Base-by-base conservation (phyloP, 2,888 invertebrate species). In the Glomeris marginata region DNA sequence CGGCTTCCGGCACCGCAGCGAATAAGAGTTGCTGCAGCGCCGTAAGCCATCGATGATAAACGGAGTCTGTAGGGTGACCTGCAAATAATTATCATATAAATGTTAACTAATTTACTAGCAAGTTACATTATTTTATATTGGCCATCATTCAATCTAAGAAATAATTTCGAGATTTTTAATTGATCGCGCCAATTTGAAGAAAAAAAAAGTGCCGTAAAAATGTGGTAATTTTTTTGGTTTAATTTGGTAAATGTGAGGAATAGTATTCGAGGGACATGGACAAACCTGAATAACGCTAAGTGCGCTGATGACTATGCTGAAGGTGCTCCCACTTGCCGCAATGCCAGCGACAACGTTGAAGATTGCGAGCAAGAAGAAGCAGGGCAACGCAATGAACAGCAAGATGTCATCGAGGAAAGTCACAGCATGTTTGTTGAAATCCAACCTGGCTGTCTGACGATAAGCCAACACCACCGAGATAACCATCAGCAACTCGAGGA, bases 31-130 rank as follows among this genome's bases (percentile, higher is more conserved):
- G 59, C 80, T 77, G 64, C 80, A 80, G n/a, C 83, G 73, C n/a
- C 81, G 70, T 38, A 83, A 67, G 0, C 78, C 81, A 59, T 81
- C 82, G 55, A 81, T 74, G 42, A 84, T 77, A 51, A 83, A 74
- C 0, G 80, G 74, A 0, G 83, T 83, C 67, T 84, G 84, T 2
- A 83, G 66, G 13, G 81, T 63, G 0, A 82, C 77, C 72, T 84
- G 81, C 13, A 78, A 60, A n/a, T 62, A 51, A 64, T 62, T 59
- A 56, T 49, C 57, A 57, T 18, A 60, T 49, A 16, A n/a, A n/a
- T n/a, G n/a, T n/a, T n/a, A n/a, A n/a, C n/a, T n/a, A n/a, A n/a
- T n/a, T n/a, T n/a, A n/a, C n/a, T n/a, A n/a, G n/a, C n/a, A n/a
- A n/a, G n/a, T n/a, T n/a, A n/a, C n/a, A n/a, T n/a, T n/a, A n/a